Conservation (phyloP, 2,888 invertebrate genomes). For the Drosophila falleni region DNA sequence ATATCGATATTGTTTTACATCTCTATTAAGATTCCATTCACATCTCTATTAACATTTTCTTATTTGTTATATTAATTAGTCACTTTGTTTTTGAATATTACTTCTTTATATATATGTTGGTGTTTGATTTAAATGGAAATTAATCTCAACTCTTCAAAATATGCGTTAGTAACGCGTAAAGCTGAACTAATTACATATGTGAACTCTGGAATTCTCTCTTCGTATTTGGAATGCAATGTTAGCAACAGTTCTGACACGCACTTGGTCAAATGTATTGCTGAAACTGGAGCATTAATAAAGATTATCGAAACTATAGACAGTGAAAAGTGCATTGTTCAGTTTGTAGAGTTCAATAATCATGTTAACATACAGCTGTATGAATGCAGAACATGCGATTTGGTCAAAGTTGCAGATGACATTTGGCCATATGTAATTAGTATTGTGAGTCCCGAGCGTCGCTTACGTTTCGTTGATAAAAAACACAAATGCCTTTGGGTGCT, state of each 20-base stretch:
- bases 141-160: conserved; percentile 50
- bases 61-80: conserved; percentile 46
- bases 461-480: conserved; percentile 84
- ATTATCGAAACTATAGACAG: conserved; percentile 58
- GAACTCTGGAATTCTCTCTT: conserved; percentile 38
- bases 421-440: conserved; percentile 87
- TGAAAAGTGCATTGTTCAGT: conserved; percentile 70
- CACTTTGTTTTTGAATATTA: conserved; percentile 44
- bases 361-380: conserved; percentile 78
- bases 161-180: conserved; percentile 60
- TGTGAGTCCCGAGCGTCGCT: conserved; percentile 86
- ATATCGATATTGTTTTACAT: conserved; percentile 33
- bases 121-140: conserved; percentile 51
- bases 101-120: conserved; percentile 31
- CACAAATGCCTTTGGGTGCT: conserved; percentile 85
- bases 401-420: conserved; percentile 79
- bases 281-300: conserved; percentile 71
- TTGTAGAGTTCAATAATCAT: conserved; percentile 69
- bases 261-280: conserved; percentile 39
- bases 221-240: conserved; percentile 23
- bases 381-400: conserved; percentile 69
- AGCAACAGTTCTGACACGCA: conserved; percentile 25
- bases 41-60: conserved; percentile 23
- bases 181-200: conserved; percentile 51
- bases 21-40: conserved; percentile 7